Conservation (phyloP, 2,888 invertebrate species). For the Dryocosmus kuriphilus region DNA sequence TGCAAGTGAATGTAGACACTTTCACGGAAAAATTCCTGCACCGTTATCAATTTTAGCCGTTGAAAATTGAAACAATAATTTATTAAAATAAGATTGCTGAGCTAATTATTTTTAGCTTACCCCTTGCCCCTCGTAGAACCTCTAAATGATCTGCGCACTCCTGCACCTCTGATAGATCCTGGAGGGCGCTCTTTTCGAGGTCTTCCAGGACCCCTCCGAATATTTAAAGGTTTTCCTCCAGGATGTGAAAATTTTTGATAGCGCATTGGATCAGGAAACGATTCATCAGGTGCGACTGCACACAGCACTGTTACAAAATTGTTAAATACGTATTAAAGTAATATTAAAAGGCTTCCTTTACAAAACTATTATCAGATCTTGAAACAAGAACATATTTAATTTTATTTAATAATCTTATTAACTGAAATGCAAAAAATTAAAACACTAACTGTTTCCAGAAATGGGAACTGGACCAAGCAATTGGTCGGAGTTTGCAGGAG, state of each 20-base stretch:
- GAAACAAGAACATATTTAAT: no score
- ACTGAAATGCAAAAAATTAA: no score
- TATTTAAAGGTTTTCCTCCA: constrained; percentile 81
- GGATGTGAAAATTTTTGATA: constrained; percentile 79
- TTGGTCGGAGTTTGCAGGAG: constrained; percentile 78
- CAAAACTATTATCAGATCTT: no score
- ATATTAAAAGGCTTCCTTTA: neutral
- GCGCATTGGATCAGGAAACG: constrained; percentile 83
- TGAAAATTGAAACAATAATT: no score
- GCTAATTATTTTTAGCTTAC: constrained; percentile 56
- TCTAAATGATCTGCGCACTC: constrained; percentile 71
- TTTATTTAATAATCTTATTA: no score
- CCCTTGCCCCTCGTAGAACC: constrained; percentile 74
- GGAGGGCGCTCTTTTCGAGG: constrained; percentile 86
- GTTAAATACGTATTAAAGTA: neutral
- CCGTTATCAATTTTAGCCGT: no score
- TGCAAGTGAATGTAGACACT: no score
- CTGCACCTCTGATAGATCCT: constrained; percentile 76
- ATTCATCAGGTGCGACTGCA: constrained; percentile 81
- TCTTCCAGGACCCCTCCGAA: constrained; percentile 87
- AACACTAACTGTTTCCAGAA: constrained; percentile 60
- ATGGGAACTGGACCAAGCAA: constrained; percentile 70
- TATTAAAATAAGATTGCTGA: no score
- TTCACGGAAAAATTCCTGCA: no score
- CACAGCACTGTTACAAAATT: constrained; percentile 36